Evolutionary conservation across 1,140 invertebrate genomes (phyloP), one percentile per base, ranked within the genome.

Genomic region (Ceratina calcarata): DNA sequence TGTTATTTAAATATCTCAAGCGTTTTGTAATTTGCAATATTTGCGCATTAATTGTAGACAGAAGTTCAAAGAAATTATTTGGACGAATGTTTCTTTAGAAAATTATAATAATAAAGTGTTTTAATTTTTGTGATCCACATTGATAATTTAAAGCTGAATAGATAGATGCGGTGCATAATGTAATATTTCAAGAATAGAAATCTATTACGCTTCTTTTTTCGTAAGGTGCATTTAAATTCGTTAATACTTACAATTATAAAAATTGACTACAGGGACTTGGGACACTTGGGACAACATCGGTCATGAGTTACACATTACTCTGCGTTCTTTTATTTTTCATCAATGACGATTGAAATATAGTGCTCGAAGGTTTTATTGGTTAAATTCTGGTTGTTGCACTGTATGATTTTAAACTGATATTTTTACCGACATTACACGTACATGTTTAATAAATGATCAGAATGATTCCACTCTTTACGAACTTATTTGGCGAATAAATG

Each of bases 131-230:
- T 32, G 27, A 32, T 32, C 4, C 27, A 32, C 27, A 32, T 32
- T 32, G 27, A 32, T 32, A 32, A 32, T 4, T 32, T 18, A 18
- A 75, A 77, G 3, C 37, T n/a, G 15, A 57, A 45, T 57, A 24
- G 15, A 15, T 16, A 65, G n/a, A 32, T 15, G 51, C 12, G 18
- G 61, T 72, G 60, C 69, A 65, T n/a, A 55, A 78, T 75, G 45
- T 61, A 61, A 71, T 77, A 72, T 72, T 64, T 62, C 64, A 72
- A 20, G 20, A 15, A 51, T 20, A 53, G 3, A 62, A 69, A n/a
- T 69, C 15, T 70, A 49, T 18, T 22, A 13, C 8, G 24, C n/a
- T 53, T 13, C 37, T 70, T 13, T 51, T 70, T 53, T 78, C 12
- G 13, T 49, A 67, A 72, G 12, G 51, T 22, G 15, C 1, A 65